Base-by-base conservation (phyloP, 2,113 vertebrate genomes). In the Petaurus breviceps region DNA sequence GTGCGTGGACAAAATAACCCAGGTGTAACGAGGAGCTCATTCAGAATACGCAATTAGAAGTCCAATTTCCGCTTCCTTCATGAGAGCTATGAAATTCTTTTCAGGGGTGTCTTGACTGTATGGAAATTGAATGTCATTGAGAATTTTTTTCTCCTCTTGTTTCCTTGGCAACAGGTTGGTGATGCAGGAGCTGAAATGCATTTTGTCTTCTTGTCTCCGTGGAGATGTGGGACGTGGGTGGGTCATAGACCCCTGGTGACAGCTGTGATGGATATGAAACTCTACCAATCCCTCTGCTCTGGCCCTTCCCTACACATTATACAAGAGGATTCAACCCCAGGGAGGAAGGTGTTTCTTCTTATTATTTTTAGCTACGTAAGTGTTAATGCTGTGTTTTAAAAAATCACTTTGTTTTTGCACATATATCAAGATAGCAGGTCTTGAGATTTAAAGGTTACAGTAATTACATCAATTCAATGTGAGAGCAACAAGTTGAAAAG, bases 81-180 rank as follows among this genome's bases (percentile, higher is more conserved):
- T 92, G 98, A 94, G 95, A 98, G 95, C 98, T 97, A 97, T 97
- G 98, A 98, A 98, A 98, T 98, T 98, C 97, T 95, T 99, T 98
- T 98, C 98, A 98, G 98, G 97, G 97, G 94, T 98, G 97, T 98
- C 98, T 98, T 98, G 97, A 98, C 98, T 98, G 98, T 98, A 97
- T 99, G 98, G 97, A 98, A 99, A 98, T 93, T 98, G 98, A 98
- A 98, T 99, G 98, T 98, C 98, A 99, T 98, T 98, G 98, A 99
- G 98, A 97, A 97, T 92, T 98, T 98, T 95, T 98, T 96, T 98
- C 98, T 98, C 98, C 94, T 98, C 98, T 97, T 96, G 99, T 99
- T 99, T 98, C 99, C 99, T 98, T 99, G 98, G 98, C 98, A 99
- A 99, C 99, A 98, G 98, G 98, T 98, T 98, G 98, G 97, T 98